Base-by-base conservation (phyloP, 2,888 invertebrate genomes). In the Tyria jacobaeae region DNA sequence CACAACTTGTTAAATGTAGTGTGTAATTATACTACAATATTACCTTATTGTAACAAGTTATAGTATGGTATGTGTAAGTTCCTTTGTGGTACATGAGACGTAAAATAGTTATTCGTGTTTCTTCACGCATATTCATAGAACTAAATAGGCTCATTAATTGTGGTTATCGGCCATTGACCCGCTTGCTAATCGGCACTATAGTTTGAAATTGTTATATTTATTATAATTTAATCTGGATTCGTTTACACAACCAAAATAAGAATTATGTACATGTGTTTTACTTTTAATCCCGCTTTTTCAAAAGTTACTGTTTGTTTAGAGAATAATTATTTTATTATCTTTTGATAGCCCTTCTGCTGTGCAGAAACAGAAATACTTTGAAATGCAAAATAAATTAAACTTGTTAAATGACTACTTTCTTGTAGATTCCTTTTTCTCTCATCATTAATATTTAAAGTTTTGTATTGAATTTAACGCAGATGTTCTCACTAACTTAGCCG, bases 1-100 rank as follows among this genome's bases (percentile, higher is more conserved):
- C 73, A 75, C 69, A 76, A 75, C 50, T 41, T 4, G 14, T 62
- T 63, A 67, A 73, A 66, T 56, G 57, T 66, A 53, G 60, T 64
- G 52, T 57, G 51, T 53, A 54, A 31, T 37, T 54, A 52, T 37
- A 48, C 21, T 52, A 35, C 37, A 52, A 63, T 57, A 51, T 63
- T 50, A 62, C 35, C 7, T 49, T 48, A 53, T 31, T 25, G 34
- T 17, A 25, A 48, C 41, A 25, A 55, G 35, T 27, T 49, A 54
- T 37, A 52, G 3, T 50, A 27, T 41, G 15, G 44, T 51, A 50
- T 39, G 37, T 41, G 37, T 51, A 44, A 49, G 41, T 17, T 41
- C 15, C 34, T 55, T 31, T 25, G 62, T 62, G 60, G 41, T 70
- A 59, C 60, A 72, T 67, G 67, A 72, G 63, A 58, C 60, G 70